phyloP scores from a whole-genome alignment of 2,113 vertebrate genomes.

The Hemichromis elongatus region DNA sequence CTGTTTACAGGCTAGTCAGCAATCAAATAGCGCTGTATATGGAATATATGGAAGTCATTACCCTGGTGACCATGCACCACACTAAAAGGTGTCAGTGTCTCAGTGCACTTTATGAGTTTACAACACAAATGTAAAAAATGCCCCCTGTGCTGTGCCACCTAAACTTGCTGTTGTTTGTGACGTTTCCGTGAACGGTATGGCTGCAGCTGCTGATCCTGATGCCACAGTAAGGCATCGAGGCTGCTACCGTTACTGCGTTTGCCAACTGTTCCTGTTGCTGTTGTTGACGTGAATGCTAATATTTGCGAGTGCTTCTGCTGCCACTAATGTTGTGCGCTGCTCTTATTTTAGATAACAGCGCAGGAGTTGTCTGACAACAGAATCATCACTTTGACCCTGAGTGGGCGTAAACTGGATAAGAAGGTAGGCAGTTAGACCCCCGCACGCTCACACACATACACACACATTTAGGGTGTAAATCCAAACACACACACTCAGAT shows the following conservation, averaged over 20 bases:
- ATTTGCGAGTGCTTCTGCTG: not conserved
- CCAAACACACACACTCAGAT: not conserved
- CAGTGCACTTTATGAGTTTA: not conserved
- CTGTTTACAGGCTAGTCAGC: not conserved
- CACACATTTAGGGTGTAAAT: not conserved
- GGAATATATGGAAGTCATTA: not conserved
- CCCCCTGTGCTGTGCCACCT: not conserved
- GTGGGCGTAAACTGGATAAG: constrained; percentile 95
- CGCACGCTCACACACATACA: not conserved
- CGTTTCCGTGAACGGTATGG: not conserved
- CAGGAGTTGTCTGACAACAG: constrained; percentile 98
- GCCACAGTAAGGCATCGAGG: not conserved
- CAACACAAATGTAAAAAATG: not conserved
- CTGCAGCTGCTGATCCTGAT: not conserved
- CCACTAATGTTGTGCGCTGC: constrained; percentile 5
- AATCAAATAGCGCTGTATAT: not conserved
- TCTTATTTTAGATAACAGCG: constrained; percentile 83
- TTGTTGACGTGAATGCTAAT: not conserved
- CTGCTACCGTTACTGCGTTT: not conserved
- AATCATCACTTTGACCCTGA: constrained; percentile 92
- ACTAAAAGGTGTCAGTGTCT: not conserved
- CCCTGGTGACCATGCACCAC: not conserved
- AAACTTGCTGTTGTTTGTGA: not conserved
- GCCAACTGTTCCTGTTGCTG: not conserved
- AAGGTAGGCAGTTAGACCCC: constrained; percentile 77